Base-by-base conservation (phyloP, 2,888 invertebrate species). In the Drosophila putrida region DNA sequence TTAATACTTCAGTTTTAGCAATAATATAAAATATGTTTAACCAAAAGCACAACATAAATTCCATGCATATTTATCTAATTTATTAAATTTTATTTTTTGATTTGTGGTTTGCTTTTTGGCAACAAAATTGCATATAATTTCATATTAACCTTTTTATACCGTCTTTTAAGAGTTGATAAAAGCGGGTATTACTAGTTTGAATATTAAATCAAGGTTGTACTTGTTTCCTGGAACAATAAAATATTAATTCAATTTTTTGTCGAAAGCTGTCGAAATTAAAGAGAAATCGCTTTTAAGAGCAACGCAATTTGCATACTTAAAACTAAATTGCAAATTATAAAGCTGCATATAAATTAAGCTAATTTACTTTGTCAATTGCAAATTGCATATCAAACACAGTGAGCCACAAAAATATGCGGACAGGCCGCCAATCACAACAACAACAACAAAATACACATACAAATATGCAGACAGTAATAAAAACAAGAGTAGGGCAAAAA, bases 281-380 rank as follows among this genome's bases (percentile, higher is more conserved):
- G 27, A 27, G 43, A 36, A 25, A 15, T 44, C 28, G 41, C 41
- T 11, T 27, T 2, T 4, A 15, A 31, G 38, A 57, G 46, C 36
- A 35, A 28, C 28, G 4, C 33, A 49, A 47, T 51, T 43, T 39
- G 15, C 49, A 49, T 36, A 41, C 13, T 15, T 25, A 50, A 64
- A 53, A 66, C 46, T 39, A 38, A 63, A 55, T 61, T 54, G 47
- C 51, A 60, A 67, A 58, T 58, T 58, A 64, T 51, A 58, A 25
- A 61, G 68, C 49, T 76, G 87, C 84, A 87, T 80, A 77, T 60
- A 77, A 86, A 81, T 83, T 77, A 81, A 77, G 61, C 83, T 63
- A 57, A 81, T 81, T 86, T 80, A 83, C 60, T 77, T 69, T 78
- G 60, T 83, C 86, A 80, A 76, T 80, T 82, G 58, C 59, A 62